Base-by-base conservation (phyloP, 2,797 vertebrate genomes). In the Austrolebias charrua region DNA sequence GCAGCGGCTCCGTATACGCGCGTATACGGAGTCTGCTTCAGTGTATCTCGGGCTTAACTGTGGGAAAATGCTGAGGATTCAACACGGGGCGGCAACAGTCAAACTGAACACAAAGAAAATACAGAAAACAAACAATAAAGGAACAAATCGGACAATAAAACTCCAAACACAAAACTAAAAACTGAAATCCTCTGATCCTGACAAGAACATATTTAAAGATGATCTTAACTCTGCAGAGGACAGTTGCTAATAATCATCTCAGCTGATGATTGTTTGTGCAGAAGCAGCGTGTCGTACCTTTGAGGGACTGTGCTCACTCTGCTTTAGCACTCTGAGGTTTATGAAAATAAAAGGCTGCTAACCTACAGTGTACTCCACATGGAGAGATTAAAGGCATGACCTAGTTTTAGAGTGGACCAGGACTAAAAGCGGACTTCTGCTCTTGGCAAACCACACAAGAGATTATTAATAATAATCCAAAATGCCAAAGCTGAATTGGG, bases 391-490 rank as follows among this genome's bases (percentile, higher is more conserved):
- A 78, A 78, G 70, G 63, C 76, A 68, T 88, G 87, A 88, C 89
- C 89, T 86, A 90, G 83, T 86, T 91, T 79, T 78, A 63, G 71
- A 83, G 73, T 82, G 84, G 78, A 84, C 79, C 79, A 45, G 82
- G 73, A 87, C 88, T 89, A 80, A 90, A 87, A 83, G 80, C 81
- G 18, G 88, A 88, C 84, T 83, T 86, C 84, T 83, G 81, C 79
- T 80, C 66, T 86, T 83, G 83, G 83, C 83, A 86, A 86, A 88
- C 75, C 47, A 64, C 76, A 73, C 75, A 69, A 56, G 79, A 91
- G 88, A 90, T 91, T 90, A 90, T 90, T 78, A 85, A 83, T 89
- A 83, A 88, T 89, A 90, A 91, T 90, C 85, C 83, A 89, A 89
- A 90, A 83, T 82, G 78, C 65, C 71, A 78, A 71, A 81, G 49